Evolutionary conservation across 1,140 invertebrate species (phyloP), one percentile per base, ranked within the genome.

Genomic region (Bombus consobrinus): DNA sequence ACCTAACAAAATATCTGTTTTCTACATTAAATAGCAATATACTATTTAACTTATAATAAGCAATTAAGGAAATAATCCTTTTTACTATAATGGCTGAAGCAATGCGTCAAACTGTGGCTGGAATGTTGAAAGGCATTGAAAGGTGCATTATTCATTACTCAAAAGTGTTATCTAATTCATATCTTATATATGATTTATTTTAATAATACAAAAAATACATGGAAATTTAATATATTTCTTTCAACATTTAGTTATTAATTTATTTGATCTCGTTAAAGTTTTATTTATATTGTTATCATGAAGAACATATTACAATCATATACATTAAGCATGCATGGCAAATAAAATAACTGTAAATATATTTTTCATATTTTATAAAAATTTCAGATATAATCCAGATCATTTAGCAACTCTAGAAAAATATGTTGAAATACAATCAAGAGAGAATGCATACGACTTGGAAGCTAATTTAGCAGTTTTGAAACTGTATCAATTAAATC

Each of bases 391-490:
- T 94, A 99, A 99, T 95, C 98, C 99, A 72, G 98, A 98, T 81
- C 99, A 99, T 96, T 95, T 99, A 32, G 96, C 97, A 78, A 98
- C 97, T 28, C 95, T 99, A 80, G 98, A 99, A 94, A 96, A 97
- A 87, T 99, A 99, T 95, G 98, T 99, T 13, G 97, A 98, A 93
- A 97, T 98, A 91, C 99, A 99, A 94, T 97, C 98, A 1, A 96
- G 97, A 87, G 98, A 99, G 94, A 99, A 99, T 95, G 97, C 97
- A 5, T 99, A 99, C 92, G 99, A 99, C 94, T 95, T 99, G 89
- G 99, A 99, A 95, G 99, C 99, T 2, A 99, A 99, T 94, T 95
- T 99, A 72, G 98, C 98, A 59, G 98, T 99, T 34, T 94, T 98
- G 13, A 98, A 98, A 93, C 94, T 98, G 43, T 99, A 99, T 93